Base-by-base conservation (phyloP, 64 coral and sea anemone genomes). In the Montipora capricornis region DNA sequence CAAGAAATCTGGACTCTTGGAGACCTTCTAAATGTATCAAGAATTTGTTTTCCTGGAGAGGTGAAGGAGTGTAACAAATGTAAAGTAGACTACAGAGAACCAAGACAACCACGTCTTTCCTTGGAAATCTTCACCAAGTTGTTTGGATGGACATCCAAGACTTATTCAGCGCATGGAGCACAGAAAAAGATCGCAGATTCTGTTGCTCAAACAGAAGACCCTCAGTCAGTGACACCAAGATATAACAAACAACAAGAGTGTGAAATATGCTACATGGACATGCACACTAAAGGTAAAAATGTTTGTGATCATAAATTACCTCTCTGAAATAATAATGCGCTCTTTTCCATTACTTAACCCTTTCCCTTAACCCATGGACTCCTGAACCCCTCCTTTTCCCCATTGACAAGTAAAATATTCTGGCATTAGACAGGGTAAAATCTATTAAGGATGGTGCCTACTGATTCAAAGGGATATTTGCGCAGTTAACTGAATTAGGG, bases 71-170 rank as follows among this genome's bases (percentile, higher is more conserved):
- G 29, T 16, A 6, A 4, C 4, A 45, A 19, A 62, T 53, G 24
- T 1, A 44, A 73, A 52, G 68, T 8, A 8, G 20, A 91, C 8
- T 58, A 7, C 80, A 82, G 58, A 37, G 80, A 70, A 20, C 68
- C 89, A 15, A 9, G 37, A 11, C 80, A 91, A 75, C 45, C 67
- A 14, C 82, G 64, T 24, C 8, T 82, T 17, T 79, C 88, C 7
- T 15, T 90, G 20, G 55, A 67, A 58, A 14, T 52, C 19, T 91
- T 91, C 75, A 49, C n/a, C 6, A 46, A 82, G 22, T 61, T 87
- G 66, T 84, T 86, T 93, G 91, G 91, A 64, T 93, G 82, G 73
- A 78, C 47, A 46, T 79, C 81, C 24, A 87, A 49, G n/a, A 68
- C 66, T 26, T 93, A 44, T 45, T 81, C 82, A 12, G n/a, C 73